Conservation (phyloP, 2,113 vertebrate species). For the Cebus imitator region DNA sequence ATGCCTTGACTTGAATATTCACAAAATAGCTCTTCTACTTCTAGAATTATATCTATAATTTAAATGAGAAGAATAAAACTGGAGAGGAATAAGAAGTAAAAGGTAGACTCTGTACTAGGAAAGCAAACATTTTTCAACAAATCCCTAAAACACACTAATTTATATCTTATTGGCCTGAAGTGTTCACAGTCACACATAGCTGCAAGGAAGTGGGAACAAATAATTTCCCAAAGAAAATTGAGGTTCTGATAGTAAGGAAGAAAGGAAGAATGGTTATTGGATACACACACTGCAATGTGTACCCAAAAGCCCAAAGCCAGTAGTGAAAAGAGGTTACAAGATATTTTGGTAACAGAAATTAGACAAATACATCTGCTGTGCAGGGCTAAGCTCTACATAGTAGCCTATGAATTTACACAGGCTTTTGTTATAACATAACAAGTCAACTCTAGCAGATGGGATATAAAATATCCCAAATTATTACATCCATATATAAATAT, state of each 20-base stretch:
- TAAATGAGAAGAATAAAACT: background rate
- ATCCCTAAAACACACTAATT: background rate
- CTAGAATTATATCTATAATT: background rate
- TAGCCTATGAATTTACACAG: background rate
- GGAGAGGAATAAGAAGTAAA: background rate
- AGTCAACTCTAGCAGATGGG: background rate
- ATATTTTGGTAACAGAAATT: background rate
- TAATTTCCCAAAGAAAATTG: background rate
- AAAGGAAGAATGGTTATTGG: background rate
- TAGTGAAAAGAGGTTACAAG: background rate
- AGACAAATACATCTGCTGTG: background rate
- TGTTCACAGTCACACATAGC: background rate
- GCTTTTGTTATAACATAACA: background rate
- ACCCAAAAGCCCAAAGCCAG: background rate
- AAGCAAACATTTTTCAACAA: background rate
- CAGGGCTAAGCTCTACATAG: background rate
- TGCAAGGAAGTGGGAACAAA: background rate
- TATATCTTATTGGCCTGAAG: background rate
- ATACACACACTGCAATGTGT: background rate
- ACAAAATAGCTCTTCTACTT: background rate
- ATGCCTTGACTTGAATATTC: background rate
- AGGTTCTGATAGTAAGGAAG: background rate
- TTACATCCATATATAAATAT: background rate
- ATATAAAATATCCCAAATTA: background rate
- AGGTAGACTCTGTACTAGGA: background rate